Base-by-base conservation (phyloP, 1,140 invertebrate genomes). In the Arion vulgaris region DNA sequence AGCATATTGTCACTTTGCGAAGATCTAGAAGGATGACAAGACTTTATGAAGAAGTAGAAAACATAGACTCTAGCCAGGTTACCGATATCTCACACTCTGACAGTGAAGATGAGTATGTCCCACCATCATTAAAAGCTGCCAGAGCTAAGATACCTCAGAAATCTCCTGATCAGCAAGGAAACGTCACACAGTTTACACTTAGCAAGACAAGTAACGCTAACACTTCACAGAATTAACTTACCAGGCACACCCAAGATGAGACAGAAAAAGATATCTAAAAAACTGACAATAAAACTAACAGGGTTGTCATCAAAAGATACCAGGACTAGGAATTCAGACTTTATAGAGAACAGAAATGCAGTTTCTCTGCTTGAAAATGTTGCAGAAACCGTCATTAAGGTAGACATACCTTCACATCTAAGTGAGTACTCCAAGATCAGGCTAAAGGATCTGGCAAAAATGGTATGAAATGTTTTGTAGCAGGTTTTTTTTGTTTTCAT, bases 41-140 rank as follows among this genome's bases (percentile, higher is more conserved):
- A 45, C 38, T 45, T 45, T 23, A 9, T 2, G 45, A 45, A 51
- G 19, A 1, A 34, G 32, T 9, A 75, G 45, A 7, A 28, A 17
- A 28, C 11, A n/a, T 49, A 49, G 45, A 75, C 45, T 51, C 45
- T 34, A 45, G 32, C 15, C 45, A 17, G 41, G 28, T 28, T 1
- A 45, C 73, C 51, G 73, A 51, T 75, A 75, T 75, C 53, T 75
- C 73, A 34, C 7, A 49, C 15, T 34, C 32, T 4, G 45, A 34
- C 1, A 75, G 41, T 75, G 73, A 75, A 32, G 73, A 75, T 51
- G 73, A 75, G 49, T 51, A 75, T 34, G 19, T 75, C 2, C 73
- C 73, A 28, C 39, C 45, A 1, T 51, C 45, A 53, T 4, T n/a
- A 15, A 72, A 41, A 66, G 32, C 62, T 66, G 32, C 28, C n/a